A percentile compares a stretch with the other conserved stretches of the same genome.
phyloP scores from a whole-genome alignment of 2,888 invertebrate species.

The Dryococelus australis region DNA sequence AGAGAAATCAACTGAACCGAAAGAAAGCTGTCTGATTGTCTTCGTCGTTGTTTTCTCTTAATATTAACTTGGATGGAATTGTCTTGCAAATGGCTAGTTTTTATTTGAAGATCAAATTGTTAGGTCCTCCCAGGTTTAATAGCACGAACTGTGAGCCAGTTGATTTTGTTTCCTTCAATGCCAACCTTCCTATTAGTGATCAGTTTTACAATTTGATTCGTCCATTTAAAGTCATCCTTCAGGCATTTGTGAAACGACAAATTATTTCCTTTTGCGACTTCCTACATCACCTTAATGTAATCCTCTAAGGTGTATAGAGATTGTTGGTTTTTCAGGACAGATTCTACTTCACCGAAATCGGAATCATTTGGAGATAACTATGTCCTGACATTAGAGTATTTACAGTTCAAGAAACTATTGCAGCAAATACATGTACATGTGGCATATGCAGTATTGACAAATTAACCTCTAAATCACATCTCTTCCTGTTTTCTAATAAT shows the following conservation, averaged over 20 bases:
- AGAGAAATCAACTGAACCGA: neutral
- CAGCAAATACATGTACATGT: too few species aligned
- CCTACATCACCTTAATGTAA: too few species aligned
- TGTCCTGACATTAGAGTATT: too few species aligned
- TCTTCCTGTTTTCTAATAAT: too few species aligned
- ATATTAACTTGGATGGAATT: conserved; percentile 32
- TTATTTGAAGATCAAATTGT: neutral
- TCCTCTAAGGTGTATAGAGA: too few species aligned
- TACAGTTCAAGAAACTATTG: too few species aligned
- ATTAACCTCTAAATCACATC: too few species aligned
- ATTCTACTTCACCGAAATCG: neutral
- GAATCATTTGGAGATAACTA: neutral
- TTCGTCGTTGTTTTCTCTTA: conserved; percentile 31
- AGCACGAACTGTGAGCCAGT: neutral
- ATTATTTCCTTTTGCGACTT: too few species aligned
- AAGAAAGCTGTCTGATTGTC: neutral
- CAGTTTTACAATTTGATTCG: neutral
- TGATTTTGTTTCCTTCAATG: conserved; percentile 1
- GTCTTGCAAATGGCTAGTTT: conserved; percentile 1
- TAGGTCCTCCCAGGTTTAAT: neutral
- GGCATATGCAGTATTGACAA: too few species aligned
- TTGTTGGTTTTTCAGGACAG: too few species aligned
- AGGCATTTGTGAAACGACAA: neutral
- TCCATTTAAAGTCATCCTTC: neutral
- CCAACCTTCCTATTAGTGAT: neutral